phyloP scores from a whole-genome alignment of 2,113 vertebrate species.

The Speoplatyrhinus poulsoni region DNA sequence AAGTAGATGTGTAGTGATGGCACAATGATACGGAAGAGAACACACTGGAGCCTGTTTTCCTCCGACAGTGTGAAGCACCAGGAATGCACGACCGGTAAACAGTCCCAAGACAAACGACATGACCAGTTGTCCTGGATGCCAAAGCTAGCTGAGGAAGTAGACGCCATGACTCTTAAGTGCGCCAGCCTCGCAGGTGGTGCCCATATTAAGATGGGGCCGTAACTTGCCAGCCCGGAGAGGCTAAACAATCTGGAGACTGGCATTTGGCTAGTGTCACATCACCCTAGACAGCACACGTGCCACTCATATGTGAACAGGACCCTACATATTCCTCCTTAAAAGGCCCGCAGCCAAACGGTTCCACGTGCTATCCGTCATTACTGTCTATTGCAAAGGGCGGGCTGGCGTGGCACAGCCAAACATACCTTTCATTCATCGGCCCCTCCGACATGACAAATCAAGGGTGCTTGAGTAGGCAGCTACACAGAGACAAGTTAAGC shows the following conservation, averaged over 20 bases:
- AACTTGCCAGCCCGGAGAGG: slow-evolving; percentile 31
- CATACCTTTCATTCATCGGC: slow-evolving; percentile 34
- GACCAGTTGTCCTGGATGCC: slow-evolving; percentile 22
- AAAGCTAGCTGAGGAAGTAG: slow-evolving; percentile 20
- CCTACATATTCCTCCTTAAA: background rate
- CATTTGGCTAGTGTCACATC: background rate
- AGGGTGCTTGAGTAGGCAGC: slow-evolving; percentile 34
- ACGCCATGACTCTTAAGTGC: slow-evolving; percentile 14
- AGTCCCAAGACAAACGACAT: slow-evolving; percentile 36
- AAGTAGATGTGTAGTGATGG: background rate
- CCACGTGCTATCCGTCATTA: slow-evolving; percentile 32
- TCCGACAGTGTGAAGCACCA: background rate
- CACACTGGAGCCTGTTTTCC: too few relatives aligned
- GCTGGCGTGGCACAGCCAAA: slow-evolving; percentile 47
- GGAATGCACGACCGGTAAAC: slow-evolving; percentile 47
- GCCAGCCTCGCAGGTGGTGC: slow-evolving; percentile 14
- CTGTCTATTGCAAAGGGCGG: slow-evolving; percentile 37
- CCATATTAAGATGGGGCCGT: slow-evolving; percentile 6
- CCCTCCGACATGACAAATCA: slow-evolving; percentile 21
- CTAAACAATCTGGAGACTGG: background rate
- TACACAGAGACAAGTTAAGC: slow-evolving; percentile 26
- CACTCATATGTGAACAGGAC: background rate
- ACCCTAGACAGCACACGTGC: background rate
- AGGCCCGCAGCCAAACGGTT: slow-evolving; percentile 7
- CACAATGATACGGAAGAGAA: background rate